Conservation (phyloP, 2,113 vertebrate species). For the Triplophysa tibetana region DNA sequence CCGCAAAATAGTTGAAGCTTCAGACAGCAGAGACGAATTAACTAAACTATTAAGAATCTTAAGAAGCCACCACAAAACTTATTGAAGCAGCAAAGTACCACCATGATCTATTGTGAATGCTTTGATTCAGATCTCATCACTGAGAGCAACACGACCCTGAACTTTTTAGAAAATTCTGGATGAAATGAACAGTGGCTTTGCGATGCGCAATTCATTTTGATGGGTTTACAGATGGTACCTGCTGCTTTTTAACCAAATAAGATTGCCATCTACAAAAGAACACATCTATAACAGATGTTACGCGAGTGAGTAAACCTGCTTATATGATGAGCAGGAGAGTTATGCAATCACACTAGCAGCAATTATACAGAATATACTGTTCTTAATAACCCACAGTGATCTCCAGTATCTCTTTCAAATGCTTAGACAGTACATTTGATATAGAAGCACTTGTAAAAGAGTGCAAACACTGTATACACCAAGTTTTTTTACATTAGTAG, state of each 20-base stretch:
- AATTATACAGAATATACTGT: neutral
- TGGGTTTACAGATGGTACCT: neutral
- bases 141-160: neutral
- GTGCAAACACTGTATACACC: neutral
- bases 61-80: constrained; percentile 23
- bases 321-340: neutral
- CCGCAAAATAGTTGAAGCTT: constrained; percentile 7
- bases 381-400: neutral
- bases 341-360: neutral
- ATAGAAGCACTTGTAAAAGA: neutral
- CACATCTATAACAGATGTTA: neutral
- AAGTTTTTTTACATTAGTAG: neutral
- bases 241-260: neutral
- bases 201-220: neutral
- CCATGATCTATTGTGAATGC: neutral
- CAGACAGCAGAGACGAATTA: constrained; percentile 1
- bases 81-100: neutral
- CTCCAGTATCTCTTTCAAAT: neutral
- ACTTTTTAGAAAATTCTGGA: neutral
- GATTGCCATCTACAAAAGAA: neutral
- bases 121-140: neutral
- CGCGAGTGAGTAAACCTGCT: neutral
- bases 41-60: neutral
- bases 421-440: neutral
- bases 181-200: neutral